A percentile compares a stretch with the other conserved stretches of the same genome.
These are phyloP conservation scores for Hybos culiciformis DNA, from an alignment of 2,888 invertebrate genomes.

Conservation along the genomic window DNA sequence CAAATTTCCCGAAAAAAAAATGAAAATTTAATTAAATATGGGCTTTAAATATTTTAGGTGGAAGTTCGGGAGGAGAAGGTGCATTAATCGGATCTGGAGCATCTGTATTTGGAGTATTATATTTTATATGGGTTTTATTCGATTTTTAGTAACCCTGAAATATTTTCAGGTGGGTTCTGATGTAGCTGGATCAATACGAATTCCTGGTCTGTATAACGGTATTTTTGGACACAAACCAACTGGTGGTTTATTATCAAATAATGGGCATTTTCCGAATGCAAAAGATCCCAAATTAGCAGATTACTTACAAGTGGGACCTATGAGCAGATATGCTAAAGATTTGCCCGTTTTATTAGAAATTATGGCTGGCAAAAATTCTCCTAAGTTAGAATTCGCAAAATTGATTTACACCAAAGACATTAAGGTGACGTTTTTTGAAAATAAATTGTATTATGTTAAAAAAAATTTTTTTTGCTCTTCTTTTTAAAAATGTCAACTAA, in stretches of 20 bases:
- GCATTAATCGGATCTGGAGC: conserved; percentile 62
- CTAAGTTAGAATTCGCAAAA: conserved; percentile 37
- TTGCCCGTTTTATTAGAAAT: conserved; percentile 50
- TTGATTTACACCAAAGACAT: conserved; percentile 38
- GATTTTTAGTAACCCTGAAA: too few species aligned
- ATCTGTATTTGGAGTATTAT: conserved; percentile 57
- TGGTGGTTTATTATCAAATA: conserved; percentile 43
- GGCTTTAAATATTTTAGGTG: neutral
- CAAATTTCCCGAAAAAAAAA: neutral
- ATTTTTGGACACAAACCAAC: conserved; percentile 80
- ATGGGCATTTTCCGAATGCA: conserved; percentile 47
- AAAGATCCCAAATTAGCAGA: conserved; percentile 37
- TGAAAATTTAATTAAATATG: neutral
- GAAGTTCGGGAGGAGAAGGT: conserved; percentile 36
- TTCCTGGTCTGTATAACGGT: conserved; percentile 76
- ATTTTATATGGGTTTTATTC: too few species aligned
- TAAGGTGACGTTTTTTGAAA: conserved; percentile 27
- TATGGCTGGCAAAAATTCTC: conserved; percentile 40
- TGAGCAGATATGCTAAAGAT: conserved; percentile 67
- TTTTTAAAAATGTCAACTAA: conserved; percentile 21
- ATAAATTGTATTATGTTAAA: neutral
- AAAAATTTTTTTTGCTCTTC: conserved; percentile 5
- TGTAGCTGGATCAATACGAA: conserved; percentile 73
- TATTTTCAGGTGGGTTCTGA: conserved; percentile 84
- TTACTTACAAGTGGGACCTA: conserved; percentile 52